A percentile compares a stretch with the other conserved stretches of the same genome.
phyloP scores from a whole-genome alignment of 1,140 invertebrate species.

The Plectus sambesii region DNA sequence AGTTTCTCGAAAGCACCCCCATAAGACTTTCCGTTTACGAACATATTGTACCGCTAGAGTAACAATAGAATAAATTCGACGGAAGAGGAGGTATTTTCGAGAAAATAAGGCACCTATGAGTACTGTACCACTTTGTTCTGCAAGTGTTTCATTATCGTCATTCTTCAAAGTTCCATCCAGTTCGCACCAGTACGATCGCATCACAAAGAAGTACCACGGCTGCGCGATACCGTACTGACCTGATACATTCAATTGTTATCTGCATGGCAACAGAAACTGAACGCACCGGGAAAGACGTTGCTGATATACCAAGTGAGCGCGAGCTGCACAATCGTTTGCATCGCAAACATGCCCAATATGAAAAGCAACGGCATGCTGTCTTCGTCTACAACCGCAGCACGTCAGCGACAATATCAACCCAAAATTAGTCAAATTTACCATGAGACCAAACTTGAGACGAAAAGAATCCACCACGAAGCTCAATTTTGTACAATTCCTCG shows the following conservation, averaged over 20 bases:
- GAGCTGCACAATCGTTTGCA: conserved; percentile 58
- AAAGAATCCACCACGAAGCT: too few relatives aligned
- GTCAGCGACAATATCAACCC: conserved; percentile 31
- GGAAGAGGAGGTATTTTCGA: too few relatives aligned
- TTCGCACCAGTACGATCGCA: conserved; percentile 53
- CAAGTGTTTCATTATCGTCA: conserved; percentile 3
- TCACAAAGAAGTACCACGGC: conserved; percentile 57
- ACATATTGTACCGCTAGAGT: too few relatives aligned
- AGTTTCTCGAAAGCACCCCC: conserved; percentile 1
- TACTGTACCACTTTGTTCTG: too few relatives aligned
- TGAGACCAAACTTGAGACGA: too few relatives aligned
- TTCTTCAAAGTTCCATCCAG: too few relatives aligned
- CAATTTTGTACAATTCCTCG: too few relatives aligned
- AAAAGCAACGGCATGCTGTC: conserved; percentile 17
- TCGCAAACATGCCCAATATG: conserved; percentile 56
- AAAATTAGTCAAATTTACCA: too few relatives aligned
- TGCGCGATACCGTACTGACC: conserved; percentile 58
- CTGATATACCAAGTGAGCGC: conserved; percentile 59
- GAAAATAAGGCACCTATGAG: too few relatives aligned
- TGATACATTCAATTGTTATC: too few relatives aligned
- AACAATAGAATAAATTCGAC: neutral
- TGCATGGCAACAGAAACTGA: conserved; percentile 8
- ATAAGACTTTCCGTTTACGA: too few relatives aligned
- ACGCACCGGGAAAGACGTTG: conserved; percentile 56
- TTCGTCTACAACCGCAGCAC: conserved; percentile 30